Percentiles rank a stretch among this genome's conserved stretches.
phyloP scores from a whole-genome alignment of 2,113 vertebrate species.

The Pterocles gutturalis region DNA sequence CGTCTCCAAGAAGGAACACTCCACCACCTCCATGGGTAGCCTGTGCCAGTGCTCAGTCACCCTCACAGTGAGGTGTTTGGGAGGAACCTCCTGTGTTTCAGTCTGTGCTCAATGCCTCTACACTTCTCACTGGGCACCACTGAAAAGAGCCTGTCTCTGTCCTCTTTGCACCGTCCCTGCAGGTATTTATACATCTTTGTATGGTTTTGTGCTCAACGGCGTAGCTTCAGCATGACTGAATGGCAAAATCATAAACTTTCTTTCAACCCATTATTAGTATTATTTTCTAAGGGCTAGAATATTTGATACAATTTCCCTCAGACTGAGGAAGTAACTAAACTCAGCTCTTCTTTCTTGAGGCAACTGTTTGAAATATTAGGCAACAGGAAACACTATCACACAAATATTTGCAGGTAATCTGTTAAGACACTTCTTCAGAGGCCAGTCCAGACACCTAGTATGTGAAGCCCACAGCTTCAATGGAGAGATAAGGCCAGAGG shows the following conservation, averaged over 20 bases:
- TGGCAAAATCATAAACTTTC: neutral
- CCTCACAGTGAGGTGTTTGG: too few species aligned
- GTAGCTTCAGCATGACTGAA: neutral
- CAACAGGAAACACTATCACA: neutral
- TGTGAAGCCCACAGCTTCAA: neutral
- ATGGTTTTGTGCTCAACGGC: neutral
- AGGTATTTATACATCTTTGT: neutral
- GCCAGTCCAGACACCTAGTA: neutral
- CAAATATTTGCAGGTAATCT: neutral
- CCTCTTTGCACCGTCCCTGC: neutral
- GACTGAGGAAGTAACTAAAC: neutral
- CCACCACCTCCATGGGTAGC: neutral
- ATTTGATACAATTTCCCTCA: neutral
- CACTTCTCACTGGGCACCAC: too few species aligned
- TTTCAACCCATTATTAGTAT: neutral
- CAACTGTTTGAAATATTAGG: neutral
- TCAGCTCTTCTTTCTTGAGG: neutral
- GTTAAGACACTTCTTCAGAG: neutral
- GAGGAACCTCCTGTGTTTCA: too few species aligned
- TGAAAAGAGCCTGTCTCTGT: too few species aligned
- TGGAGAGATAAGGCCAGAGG: neutral
- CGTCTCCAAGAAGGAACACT: neutral
- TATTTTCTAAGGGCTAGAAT: neutral
- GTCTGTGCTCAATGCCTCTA: too few species aligned
- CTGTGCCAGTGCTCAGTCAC: too few species aligned